These are phyloP conservation scores for Rhegmatorhina hoffmannsi DNA, from an alignment of 2,113 vertebrate genomes.

Conservation along the genomic window DNA sequence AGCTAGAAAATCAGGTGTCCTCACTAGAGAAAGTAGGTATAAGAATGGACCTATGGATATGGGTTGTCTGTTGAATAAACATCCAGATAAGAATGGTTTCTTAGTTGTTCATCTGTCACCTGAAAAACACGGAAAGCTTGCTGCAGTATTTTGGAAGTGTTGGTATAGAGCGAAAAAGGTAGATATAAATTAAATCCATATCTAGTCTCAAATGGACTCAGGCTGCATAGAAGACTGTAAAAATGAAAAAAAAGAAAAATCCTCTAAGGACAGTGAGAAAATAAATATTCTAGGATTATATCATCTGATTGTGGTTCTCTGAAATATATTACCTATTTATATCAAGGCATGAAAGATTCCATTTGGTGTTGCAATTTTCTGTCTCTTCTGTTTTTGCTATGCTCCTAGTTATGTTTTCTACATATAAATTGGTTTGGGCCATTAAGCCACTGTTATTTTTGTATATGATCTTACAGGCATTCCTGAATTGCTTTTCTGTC, in stretches of 20 bases:
- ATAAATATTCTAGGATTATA: neutral
- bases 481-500: neutral
- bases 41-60: neutral
- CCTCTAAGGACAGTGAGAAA: neutral
- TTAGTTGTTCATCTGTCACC: neutral
- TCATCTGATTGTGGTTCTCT: neutral
- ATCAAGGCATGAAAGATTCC: neutral
- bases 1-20: neutral
- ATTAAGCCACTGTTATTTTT: neutral
- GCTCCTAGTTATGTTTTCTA: neutral
- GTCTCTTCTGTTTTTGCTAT: neutral
- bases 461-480: neutral
- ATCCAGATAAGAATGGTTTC: neutral
- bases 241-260: neutral
- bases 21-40: neutral
- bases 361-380: neutral
- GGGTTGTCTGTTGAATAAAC: neutral
- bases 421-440: neutral
- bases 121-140: neutral
- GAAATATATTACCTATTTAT: neutral
- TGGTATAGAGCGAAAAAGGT: neutral
- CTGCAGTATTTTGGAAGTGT: neutral
- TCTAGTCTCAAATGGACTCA: neutral
- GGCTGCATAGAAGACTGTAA: neutral
- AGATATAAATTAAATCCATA: neutral